These are phyloP conservation scores for Lottia scabra DNA, from an alignment of 2,888 invertebrate genomes.

Conservation along the genomic window DNA sequence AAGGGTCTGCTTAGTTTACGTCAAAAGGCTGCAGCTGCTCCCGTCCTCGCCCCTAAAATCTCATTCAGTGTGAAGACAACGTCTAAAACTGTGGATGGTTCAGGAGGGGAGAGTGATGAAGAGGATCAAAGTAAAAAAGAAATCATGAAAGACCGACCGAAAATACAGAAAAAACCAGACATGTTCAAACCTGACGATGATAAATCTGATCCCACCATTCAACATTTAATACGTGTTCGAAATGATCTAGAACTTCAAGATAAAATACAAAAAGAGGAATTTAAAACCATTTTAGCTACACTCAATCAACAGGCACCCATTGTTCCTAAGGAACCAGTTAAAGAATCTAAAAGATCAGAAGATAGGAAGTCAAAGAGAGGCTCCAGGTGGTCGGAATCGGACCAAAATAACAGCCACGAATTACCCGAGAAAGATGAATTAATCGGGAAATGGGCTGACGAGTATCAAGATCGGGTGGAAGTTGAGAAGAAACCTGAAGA, in stretches of 20 bases:
- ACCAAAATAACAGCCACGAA: neutral
- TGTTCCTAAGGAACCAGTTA: neutral
- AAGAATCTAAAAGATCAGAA: neutral
- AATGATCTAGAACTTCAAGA: conserved; percentile 2
- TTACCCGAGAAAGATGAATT: neutral
- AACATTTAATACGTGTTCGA: neutral
- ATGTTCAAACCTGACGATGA: conserved; percentile 31
- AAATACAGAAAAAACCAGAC: conserved; percentile 33
- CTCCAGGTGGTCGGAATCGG: neutral
- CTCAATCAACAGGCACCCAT: neutral
- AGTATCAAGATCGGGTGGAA: neutral
- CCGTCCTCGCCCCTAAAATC: conserved; percentile 15
- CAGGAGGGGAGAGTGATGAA: neutral
- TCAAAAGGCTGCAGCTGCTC: neutral
- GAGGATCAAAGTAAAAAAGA: neutral
- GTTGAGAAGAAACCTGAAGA: conserved; percentile 7
- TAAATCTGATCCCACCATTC: conserved; percentile 5
- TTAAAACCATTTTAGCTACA: neutral
- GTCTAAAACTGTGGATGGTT: conserved; percentile 12
- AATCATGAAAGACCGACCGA: conserved; percentile 23
- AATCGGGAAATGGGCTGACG: neutral
- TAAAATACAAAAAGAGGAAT: conserved; percentile 8
- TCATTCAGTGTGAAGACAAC: conserved; percentile 23
- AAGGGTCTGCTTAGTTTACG: conserved; percentile 10
- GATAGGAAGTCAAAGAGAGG: neutral